Evolutionary conservation across 2,888 invertebrate genomes (phyloP), one percentile per base, ranked within the genome.

Genomic region (Lydus trimaculatus): DNA sequence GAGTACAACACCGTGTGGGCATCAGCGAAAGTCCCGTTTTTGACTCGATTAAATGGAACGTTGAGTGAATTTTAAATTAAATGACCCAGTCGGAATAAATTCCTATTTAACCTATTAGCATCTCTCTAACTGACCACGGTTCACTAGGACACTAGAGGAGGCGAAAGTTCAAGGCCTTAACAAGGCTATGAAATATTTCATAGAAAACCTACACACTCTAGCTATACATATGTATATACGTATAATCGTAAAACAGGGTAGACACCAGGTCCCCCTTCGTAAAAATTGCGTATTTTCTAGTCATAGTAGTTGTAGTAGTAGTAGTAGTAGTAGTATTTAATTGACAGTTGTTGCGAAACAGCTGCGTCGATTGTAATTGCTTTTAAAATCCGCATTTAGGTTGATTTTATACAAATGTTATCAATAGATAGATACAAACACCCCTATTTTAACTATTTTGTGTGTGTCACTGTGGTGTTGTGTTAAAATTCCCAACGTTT

Each of bases 351-450:
- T 74, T 43, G 43, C 8, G 43, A 73, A 76, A 74, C 81, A 81
- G 80, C 81, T 81, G 81, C 76, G 78, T 74, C 74, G 66, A 69
- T 67, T 66, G 75, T 79, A 79, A 79, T 79, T 79, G 79, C 78
- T 78, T 78, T 78, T 77, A 79, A 78, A 78, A 79, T 74, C 74
- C 75, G 72, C 76, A 72, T 79, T 78, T 78, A 74, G 75, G 75
- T 70, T 76, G 77, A 77, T 79, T 79, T 78, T 76, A 73, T 72
- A 79, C 78, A 78, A 77, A 13, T 78, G 76, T 73, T 43, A 67
- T 48, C 36, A 36, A 36, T n/a, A n/a, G 43, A 43, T 43, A 43
- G 43, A 67, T 60, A 67, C 61, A 67, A 65, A 65, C 67, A 66
- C 56, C 56, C 56, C 25, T 17, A 43, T 43, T 43, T 43, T 17